Evolutionary conservation across 2,888 invertebrate genomes (phyloP).

Genomic region (Torymus tubicola): DNA sequence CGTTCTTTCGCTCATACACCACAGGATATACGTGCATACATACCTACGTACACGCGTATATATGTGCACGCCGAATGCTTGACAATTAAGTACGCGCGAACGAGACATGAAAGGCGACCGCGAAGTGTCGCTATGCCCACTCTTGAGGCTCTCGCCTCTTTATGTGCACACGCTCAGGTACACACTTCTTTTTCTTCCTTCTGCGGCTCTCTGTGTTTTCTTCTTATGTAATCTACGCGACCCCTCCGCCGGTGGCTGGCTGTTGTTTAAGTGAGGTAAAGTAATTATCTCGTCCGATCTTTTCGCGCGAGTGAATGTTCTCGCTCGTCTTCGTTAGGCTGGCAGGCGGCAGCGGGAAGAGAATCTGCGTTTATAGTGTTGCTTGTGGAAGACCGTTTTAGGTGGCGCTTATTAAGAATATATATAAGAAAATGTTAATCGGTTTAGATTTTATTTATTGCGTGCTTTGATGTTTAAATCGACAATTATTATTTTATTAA

Average conservation of each 20-base stretch:
- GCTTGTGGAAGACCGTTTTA: too few species aligned
- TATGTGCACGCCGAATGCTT: slow-evolving; percentile 63
- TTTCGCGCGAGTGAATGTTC: background rate
- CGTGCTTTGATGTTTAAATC: too few species aligned
- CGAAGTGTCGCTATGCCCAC: slow-evolving; percentile 38
- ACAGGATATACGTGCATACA: slow-evolving; percentile 43
- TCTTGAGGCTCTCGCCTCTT: background rate
- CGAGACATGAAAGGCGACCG: slow-evolving; percentile 57
- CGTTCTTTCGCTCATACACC: slow-evolving; percentile 38
- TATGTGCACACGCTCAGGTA: too few species aligned
- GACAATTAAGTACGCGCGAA: slow-evolving; percentile 68
- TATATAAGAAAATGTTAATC: too few species aligned
- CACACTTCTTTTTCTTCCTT: background rate
- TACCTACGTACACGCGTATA: slow-evolving; percentile 5
- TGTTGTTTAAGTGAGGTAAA: background rate
- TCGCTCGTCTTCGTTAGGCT: too few species aligned
- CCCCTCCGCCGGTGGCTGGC: background rate
- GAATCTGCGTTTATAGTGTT: too few species aligned
- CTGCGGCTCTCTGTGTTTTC: slow-evolving; percentile 6
- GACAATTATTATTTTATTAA: too few species aligned
- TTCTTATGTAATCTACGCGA: background rate
- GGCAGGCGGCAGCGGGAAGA: too few species aligned
- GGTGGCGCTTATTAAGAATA: too few species aligned
- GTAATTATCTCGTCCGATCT: slow-evolving; percentile 48
- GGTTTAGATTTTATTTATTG: too few species aligned